Base-by-base conservation (phyloP, 2,113 vertebrate genomes). In the Petaurus breviceps region DNA sequence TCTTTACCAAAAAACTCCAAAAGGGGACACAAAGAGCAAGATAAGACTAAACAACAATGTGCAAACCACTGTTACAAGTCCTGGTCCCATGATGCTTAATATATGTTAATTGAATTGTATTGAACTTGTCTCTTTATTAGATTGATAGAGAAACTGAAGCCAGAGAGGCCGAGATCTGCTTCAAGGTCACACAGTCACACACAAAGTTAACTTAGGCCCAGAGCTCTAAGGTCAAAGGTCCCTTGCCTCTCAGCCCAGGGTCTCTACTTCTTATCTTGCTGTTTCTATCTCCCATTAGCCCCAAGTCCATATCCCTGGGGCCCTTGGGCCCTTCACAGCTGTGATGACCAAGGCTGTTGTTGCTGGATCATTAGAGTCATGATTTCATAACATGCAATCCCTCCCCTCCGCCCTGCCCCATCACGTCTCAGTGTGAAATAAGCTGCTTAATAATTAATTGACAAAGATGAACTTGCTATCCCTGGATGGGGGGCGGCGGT, bases 381-480 rank as follows among this genome's bases (percentile, higher is more conserved):
- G 96, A 95, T 98, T 98, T 98, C 96, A 95, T 92, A 50, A 96
- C 93, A 16, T 2, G 89, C 11, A 1, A 57, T 93, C 94, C 95
- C 95, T 92, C 91, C 91, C 96, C 97, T 96, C 94, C 47, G 47
- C 47, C 47, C n/a, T n/a, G n/a, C 68, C 95, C 97, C 97, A 96
- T 97, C 96, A 94, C 97, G 96, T 98, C 95, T 97, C 94, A 95
- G 97, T 50, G 89, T 46, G 94, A 98, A 98, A 97, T 97, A 98
- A 98, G 97, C 95, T 93, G 95, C 98, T 98, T 98, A 98, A 98
- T 98, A 98, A 99, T 98, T 98, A 99, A 99, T 99, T 98, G 98
- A 98, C 97, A 97, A 98, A 98, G 98, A 97, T 46, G 77, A 98
- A 98, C 97, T 54, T 16, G 96, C 97, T 95, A 97, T 98, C 97